Conservation (phyloP, 2,888 invertebrate genomes). For the Erpobdella octoculata region DNA sequence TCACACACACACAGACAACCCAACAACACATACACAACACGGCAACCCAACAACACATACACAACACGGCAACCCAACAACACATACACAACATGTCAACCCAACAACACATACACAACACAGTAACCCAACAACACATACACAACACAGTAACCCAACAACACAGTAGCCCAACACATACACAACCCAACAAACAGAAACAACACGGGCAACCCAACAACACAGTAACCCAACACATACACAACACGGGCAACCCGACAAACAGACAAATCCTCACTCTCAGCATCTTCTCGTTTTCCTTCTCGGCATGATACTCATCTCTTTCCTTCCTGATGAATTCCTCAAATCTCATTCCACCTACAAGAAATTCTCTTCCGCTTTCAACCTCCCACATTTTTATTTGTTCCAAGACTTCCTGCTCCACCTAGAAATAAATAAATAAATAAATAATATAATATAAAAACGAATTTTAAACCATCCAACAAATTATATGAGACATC, state of each 20-base stretch:
- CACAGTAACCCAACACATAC: no score
- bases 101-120: no score
- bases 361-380: conserved; percentile 42
- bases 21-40: no score
- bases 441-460: not conserved
- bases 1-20: no score
- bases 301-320: conserved; percentile 43
- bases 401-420: conserved; percentile 43
- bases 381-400: conserved; percentile 46
- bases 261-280: conserved; percentile 41
- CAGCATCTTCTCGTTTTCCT: conserved; percentile 46
- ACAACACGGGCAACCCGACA: not conserved
- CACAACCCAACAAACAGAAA: conserved; percentile 5
- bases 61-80: no score
- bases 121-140: no score
- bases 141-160: not conserved
- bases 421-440: conserved; percentile 40
- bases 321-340: conserved; percentile 45
- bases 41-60: no score
- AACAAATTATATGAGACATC: not conserved
- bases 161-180: no score
- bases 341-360: conserved; percentile 44
- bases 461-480: not conserved
- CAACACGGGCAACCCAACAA: not conserved
- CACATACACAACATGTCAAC: no score